phyloP scores from a whole-genome alignment of 2,888 invertebrate species.

The Orchesellides sinensis region DNA sequence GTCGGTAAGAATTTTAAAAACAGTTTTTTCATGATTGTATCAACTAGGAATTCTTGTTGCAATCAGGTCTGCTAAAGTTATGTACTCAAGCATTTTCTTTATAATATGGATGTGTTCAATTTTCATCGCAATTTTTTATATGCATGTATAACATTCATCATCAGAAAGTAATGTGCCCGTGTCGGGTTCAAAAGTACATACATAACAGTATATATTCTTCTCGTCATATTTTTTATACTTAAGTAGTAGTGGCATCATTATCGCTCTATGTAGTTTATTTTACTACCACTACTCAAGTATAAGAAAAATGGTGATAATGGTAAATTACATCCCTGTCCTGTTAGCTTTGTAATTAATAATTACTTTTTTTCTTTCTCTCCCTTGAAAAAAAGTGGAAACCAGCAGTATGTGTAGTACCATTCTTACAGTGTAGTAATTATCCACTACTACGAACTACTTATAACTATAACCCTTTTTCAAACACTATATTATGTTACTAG shows the following conservation, averaged over 20 bases:
- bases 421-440: neutral
- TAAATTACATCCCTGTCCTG: slow-evolving; percentile 40
- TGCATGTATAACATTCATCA: neutral
- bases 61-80: slow-evolving; percentile 62
- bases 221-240: neutral
- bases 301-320: slow-evolving; percentile 26
- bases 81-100: neutral
- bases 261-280: neutral
- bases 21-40: slow-evolving; percentile 58
- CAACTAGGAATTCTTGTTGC: slow-evolving; percentile 67
- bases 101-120: slow-evolving; percentile 6
- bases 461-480: neutral
- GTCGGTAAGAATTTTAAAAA: slow-evolving; percentile 40
- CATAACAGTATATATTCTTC: neutral
- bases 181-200: neutral
- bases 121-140: too few relatives aligned
- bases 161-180: neutral
- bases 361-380: slow-evolving; percentile 9
- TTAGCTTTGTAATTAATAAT: slow-evolving; percentile 37
- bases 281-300: slow-evolving; percentile 23
- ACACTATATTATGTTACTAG: slow-evolving; percentile 19
- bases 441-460: neutral
- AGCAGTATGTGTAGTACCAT: slow-evolving; percentile 31
- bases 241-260: slow-evolving; percentile 11
- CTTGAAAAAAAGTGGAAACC: slow-evolving; percentile 22